These are phyloP conservation scores for Phenganax subtilis DNA, from an alignment of 92 coral and sea anemone genomes.

Conservation along the genomic window DNA sequence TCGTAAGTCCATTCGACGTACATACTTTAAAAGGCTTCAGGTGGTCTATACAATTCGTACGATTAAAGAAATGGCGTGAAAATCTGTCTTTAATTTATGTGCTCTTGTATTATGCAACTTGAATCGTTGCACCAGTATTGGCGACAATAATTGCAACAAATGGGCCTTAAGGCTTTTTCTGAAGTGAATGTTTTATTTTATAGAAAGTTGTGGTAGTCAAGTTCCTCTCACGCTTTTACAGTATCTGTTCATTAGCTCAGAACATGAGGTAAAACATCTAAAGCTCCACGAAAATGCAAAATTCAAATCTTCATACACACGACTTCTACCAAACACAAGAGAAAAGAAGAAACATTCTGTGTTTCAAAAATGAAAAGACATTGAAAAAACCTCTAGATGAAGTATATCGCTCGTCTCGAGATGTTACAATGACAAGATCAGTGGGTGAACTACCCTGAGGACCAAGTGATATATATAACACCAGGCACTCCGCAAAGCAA, in stretches of 20 bases:
- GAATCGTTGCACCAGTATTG: constrained; percentile 3
- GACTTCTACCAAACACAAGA: constrained; percentile 35
- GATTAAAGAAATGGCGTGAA: too few species aligned
- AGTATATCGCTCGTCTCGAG: constrained; percentile 32
- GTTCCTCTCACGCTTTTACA: constrained; percentile 35
- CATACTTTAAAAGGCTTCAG: too few species aligned
- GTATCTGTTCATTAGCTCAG: constrained; percentile 40
- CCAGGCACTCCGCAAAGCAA: constrained; percentile 38
- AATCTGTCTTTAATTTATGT: too few species aligned
- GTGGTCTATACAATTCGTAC: neutral
- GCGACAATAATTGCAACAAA: constrained; percentile 35
- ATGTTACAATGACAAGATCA: constrained; percentile 42
- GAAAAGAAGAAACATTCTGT: constrained; percentile 32
- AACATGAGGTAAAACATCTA: constrained; percentile 26
- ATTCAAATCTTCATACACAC: constrained; percentile 30
- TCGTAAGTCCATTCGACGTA: neutral
- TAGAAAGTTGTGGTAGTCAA: constrained; percentile 27
- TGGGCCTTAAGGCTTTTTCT: constrained; percentile 43
- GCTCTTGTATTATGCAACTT: too few species aligned
- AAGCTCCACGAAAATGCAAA: constrained; percentile 43
- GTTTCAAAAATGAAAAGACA: constrained; percentile 23
- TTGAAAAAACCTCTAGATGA: constrained; percentile 42
- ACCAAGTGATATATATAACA: constrained; percentile 47
- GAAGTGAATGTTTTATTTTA: neutral
- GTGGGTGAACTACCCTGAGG: constrained; percentile 45